These are phyloP conservation scores for Drosophila ironensis DNA, from an alignment of 1,140 invertebrate genomes.

Conservation along the genomic window DNA sequence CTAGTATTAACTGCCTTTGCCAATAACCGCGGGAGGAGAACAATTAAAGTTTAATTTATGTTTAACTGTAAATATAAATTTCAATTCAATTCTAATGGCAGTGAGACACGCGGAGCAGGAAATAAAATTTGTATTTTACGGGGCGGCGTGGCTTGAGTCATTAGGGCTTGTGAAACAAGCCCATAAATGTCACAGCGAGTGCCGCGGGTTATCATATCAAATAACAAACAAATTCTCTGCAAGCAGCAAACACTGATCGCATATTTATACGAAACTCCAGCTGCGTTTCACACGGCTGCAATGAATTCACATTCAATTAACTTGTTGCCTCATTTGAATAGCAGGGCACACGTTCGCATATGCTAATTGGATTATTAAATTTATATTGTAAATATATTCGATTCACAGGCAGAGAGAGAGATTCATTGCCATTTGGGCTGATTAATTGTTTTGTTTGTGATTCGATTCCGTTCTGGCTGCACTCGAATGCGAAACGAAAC, in stretches of 20 bases:
- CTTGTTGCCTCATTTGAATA: slow-evolving; percentile 40
- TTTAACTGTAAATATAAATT: slow-evolving; percentile 26
- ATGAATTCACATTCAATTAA: slow-evolving; percentile 48
- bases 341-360: slow-evolving; percentile 40
- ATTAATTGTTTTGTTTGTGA: slow-evolving; percentile 75
- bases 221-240: slow-evolving; percentile 27
- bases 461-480: too few relatives aligned
- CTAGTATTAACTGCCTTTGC: slow-evolving; percentile 2
- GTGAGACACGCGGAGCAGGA: slow-evolving; percentile 4
- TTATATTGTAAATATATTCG: slow-evolving; percentile 24
- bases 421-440: slow-evolving; percentile 40
- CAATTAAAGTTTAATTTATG: slow-evolving; percentile 24
- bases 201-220: slow-evolving; percentile 17
- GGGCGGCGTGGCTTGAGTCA: slow-evolving; percentile 23
- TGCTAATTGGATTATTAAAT: slow-evolving; percentile 39
- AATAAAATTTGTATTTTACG: slow-evolving; percentile 16
- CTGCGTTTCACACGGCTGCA: slow-evolving; percentile 35
- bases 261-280: slow-evolving; percentile 44
- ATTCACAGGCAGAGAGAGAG: slow-evolving; percentile 33
- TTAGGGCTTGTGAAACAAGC: slow-evolving; percentile 31
- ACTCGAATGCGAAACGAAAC: slow-evolving; percentile 47
- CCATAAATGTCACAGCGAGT: slow-evolving; percentile 33
- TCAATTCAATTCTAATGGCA: slow-evolving; percentile 23
- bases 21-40: slow-evolving; percentile 31
- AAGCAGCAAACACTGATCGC: too few relatives aligned